Percentiles rank a stretch among this genome's conserved stretches.
Evolutionary conservation across 2,888 invertebrate genomes (phyloP).

Genomic region (Melolontha melolontha): DNA sequence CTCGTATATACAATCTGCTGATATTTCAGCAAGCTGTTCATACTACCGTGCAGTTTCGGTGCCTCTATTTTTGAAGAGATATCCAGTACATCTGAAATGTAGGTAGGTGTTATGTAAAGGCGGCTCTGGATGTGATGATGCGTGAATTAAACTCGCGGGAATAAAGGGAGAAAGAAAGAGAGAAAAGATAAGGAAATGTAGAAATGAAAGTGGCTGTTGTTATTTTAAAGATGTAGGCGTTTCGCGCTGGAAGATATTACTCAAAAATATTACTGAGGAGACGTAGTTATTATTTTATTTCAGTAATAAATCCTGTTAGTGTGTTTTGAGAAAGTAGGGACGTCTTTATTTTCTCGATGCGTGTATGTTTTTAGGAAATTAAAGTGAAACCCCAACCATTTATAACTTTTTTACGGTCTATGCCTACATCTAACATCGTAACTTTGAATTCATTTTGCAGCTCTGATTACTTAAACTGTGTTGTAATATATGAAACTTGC

Average conservation of each 20-base stretch:
- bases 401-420: too few relatives aligned
- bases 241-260: slow-evolving; percentile 17
- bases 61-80: background rate
- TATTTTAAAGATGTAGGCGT: slow-evolving; percentile 11
- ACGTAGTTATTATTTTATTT: slow-evolving; percentile 28
- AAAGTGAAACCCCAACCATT: too few relatives aligned
- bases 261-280: slow-evolving; percentile 24
- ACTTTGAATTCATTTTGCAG: too few relatives aligned
- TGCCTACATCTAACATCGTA: too few relatives aligned
- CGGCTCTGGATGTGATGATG: slow-evolving; percentile 9
- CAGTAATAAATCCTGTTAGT: slow-evolving; percentile 17
- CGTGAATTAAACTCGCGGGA: slow-evolving; percentile 18
- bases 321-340: slow-evolving; percentile 2
- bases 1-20: too few relatives aligned
- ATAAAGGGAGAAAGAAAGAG: slow-evolving; percentile 1
- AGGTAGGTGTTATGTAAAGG: background rate
- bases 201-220: slow-evolving; percentile 19
- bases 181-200: slow-evolving; percentile 7
- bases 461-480: too few relatives aligned
- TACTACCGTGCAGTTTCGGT: background rate
- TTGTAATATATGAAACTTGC: too few relatives aligned
- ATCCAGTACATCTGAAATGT: background rate
- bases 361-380: too few relatives aligned
- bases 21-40: too few relatives aligned
- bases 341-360: too few relatives aligned